Percentiles rank a stretch among this genome's conserved stretches.
Evolutionary conservation across 2,797 vertebrate species (phyloP).

Genomic region (Macroramphosus scolopax): DNA sequence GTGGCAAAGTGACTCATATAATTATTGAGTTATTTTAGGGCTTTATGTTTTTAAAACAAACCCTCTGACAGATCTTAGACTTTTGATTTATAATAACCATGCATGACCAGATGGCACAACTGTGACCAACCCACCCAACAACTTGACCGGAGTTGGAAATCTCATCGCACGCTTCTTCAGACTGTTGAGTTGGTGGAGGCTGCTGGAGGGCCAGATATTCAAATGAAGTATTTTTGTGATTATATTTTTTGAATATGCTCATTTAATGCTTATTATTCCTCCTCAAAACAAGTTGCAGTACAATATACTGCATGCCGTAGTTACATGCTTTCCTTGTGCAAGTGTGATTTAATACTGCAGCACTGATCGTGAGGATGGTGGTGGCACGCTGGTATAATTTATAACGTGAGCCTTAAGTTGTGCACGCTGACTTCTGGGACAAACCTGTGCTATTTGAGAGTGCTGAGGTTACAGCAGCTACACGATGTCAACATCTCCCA

Average conservation of each 20-base stretch:
- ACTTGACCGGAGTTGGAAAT: constrained; percentile 33
- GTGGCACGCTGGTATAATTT: constrained; percentile 19
- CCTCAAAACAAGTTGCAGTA: too few relatives aligned
- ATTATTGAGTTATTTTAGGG: constrained; percentile 73
- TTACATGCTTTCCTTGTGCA: too few relatives aligned
- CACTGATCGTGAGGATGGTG: constrained; percentile 1
- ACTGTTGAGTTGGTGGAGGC: background rate
- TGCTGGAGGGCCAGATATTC: constrained; percentile 8
- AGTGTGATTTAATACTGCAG: constrained; percentile 1
- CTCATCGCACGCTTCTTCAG: background rate
- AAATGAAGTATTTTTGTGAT: constrained; percentile 3
- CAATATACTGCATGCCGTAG: background rate
- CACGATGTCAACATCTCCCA: constrained; percentile 35
- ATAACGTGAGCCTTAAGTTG: constrained; percentile 8
- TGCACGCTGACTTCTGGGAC: constrained; percentile 12
- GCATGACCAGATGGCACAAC: constrained; percentile 47
- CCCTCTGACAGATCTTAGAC: constrained; percentile 65
- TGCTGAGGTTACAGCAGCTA: constrained; percentile 11
- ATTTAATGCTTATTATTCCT: too few relatives aligned
- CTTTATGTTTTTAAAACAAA: constrained; percentile 61
- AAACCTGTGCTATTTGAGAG: constrained; percentile 18
- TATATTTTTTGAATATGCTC: background rate
- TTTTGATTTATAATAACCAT: constrained; percentile 69
- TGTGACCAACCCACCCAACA: constrained; percentile 39
- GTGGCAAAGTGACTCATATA: constrained; percentile 74